Evolutionary conservation across 2,113 vertebrate species (phyloP), one percentile per base, ranked within the genome.

Genomic region (Ictalurus furcatus): DNA sequence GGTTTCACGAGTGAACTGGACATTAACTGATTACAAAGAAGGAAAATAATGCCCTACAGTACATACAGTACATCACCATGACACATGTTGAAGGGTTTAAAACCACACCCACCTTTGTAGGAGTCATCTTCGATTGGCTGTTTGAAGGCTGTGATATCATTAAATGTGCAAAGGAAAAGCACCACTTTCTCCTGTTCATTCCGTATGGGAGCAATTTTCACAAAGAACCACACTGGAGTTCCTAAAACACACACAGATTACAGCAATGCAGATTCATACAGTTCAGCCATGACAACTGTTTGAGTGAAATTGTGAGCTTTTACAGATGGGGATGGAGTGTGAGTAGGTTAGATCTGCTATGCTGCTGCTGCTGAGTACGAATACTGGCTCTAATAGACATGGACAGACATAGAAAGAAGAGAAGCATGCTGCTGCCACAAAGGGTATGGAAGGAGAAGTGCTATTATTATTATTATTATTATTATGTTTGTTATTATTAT

Each of bases 111-210:
- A 99, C 98, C 98, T 99, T 99, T 99, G 73, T 97, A 96, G 25
- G 98, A 99, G 91, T 99, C 98, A 83, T 99, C 98, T 93, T 99
- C 98, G 67, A 99, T 99, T 40, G 98, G 98, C 95, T 99, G 98
- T 92, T 99, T 99, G 93, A 99, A 99, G 90, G 98, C 98, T 0
- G 98, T 99, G 94, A 99, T 99, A 94, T 99, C 98, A 88, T 97
- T 99, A 95, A 99, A 99, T 73, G 98, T 99, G 95, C 98, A 99
- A 86, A 99, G 97, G 93, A 99, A 99, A 92, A 99, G 96, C 92
- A 99, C 98, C 92, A 99, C 98, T 94, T 99, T 99, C 92, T 99
- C 98, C 92, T 99, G 98, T 91, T 99, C 98, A 0, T 99, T 99
- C 92, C 97, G 97, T 94, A 99, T 99, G 2, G 98, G 98, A 92